Evolutionary conservation across 2,888 invertebrate genomes (phyloP), one percentile per base, ranked within the genome.

Genomic region (Lucinisca nassula): DNA sequence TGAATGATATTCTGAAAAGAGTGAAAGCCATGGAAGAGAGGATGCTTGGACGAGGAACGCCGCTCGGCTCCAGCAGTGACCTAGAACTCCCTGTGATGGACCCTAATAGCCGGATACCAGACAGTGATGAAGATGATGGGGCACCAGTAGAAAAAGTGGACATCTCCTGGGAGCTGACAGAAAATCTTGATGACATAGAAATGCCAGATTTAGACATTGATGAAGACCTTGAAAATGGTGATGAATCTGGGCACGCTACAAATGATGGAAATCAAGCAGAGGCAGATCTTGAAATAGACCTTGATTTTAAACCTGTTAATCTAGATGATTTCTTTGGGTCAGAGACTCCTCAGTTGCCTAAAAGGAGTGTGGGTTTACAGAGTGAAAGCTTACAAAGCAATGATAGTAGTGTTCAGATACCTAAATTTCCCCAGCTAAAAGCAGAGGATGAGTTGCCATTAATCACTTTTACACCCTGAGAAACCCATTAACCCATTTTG

Each of bases 101-200:
- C 35, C 61, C 61, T 8, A 75, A 77, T 55, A 87, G 84, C 79
- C 67, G 85, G 24, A 49, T 74, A 40, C 45, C 45, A 35, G 74
- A 74, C 45, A 45, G 40, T 74, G 74, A 74, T 40, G 74, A 40
- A 27, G 74, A 74, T 21, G 49, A 27, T 74, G 27, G 45, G 27
- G 40, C 6, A 4, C 73, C 27, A n/a, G 30, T 82, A 32, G 77
- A 79, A 30, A 30, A 72, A 30, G 80, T 38, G 10, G 85, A 90
- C 58, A 79, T 87, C 4, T 85, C 83, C 0, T 90, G 90, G 90
- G 90, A 90, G 14, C 17, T 72, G 6, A 79, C 85, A 24, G 88
- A 90, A 55, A 88, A 88, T 32, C 73, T 92, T 12, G 92, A 90
- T 1, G 90, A 92, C 78, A 91, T 91, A 38, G 86, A 92, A 77